phyloP scores from a whole-genome alignment of 2,888 invertebrate species.

The Allygus modestus region DNA sequence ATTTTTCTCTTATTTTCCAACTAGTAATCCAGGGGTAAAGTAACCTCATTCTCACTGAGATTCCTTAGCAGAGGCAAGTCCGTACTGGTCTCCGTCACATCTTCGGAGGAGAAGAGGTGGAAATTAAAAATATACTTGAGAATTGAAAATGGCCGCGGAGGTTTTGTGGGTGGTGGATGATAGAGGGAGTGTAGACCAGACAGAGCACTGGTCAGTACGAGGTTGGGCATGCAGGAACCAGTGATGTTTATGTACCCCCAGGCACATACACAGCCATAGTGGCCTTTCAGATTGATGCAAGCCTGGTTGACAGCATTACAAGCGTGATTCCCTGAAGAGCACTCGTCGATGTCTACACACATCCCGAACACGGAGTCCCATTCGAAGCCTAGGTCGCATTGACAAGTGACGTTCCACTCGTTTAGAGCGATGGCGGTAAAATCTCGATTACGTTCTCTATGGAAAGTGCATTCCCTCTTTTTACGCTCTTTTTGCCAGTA shows the following conservation, averaged over 20 bases:
- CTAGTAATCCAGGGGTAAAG: neutral
- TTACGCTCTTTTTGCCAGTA: slow-evolving; percentile 68
- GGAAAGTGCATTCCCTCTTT: slow-evolving; percentile 73
- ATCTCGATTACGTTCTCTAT: slow-evolving; percentile 75
- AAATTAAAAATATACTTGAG: neutral
- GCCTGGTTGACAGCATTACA: slow-evolving; percentile 74
- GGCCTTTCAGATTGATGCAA: slow-evolving; percentile 78
- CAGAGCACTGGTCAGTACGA: neutral
- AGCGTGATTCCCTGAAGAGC: slow-evolving; percentile 74
- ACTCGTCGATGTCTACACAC: slow-evolving; percentile 82
- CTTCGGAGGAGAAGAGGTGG: neutral
- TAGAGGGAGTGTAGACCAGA: neutral
- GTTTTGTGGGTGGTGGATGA: neutral
- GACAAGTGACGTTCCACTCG: slow-evolving; percentile 80
- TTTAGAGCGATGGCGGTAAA: slow-evolving; percentile 77
- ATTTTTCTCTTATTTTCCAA: too few species aligned
- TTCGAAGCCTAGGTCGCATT: slow-evolving; percentile 77
- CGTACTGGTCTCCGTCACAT: neutral
- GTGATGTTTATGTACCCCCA: slow-evolving; percentile 74
- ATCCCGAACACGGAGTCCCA: slow-evolving; percentile 81
- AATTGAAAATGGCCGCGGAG: slow-evolving; percentile 3
- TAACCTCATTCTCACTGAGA: neutral
- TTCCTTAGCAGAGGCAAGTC: slow-evolving; percentile 13
- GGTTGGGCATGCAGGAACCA: slow-evolving; percentile 67
- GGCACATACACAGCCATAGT: slow-evolving; percentile 76